Evolutionary conservation across 1,140 invertebrate genomes (phyloP), one percentile per base, ranked within the genome.

Genomic region (Panagrolaimus sp.): DNA sequence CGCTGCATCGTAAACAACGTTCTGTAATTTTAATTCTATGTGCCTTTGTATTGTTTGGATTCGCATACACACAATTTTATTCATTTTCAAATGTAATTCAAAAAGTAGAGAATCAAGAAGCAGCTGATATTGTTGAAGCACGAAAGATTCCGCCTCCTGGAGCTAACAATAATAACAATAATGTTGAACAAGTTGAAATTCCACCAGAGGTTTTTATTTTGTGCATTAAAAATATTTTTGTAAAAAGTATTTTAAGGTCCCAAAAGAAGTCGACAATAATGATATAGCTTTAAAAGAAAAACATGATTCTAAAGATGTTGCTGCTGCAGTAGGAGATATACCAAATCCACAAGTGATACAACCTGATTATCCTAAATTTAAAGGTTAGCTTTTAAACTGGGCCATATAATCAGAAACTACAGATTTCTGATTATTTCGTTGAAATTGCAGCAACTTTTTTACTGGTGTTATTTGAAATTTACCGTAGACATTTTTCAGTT

Each of bases 1-100:
- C 69, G 14, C 57, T 70, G 16, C 69, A 68, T 47, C 69, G 69
- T 4, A 31, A 72, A n/a, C 69, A 70, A 42, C 67, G 69, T 14
- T 73, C 69, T 25, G 9, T 71, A 23, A 69, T 70, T 14, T n/a
- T 38, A 23, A 7, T 70, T 9, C 9, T 38, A 5, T 16, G 25
- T 14, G 13, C 53, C 9, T 25, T 71, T n/a, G 38, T 71, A 20
- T 13, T 70, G 9, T 72, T 27, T 25, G 23, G 38, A 13, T 72
- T 69, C 8, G 51, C 7, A 8, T 20, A 57, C 51, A 57, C 31
- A 4, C 51, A 20, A 57, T 27, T n/a, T 57, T 27, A 57, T 27
- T 20, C 51, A 25, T 57, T 27, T 57, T 57, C 16, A 27, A 27
- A 57, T 38, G 27, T 27, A 57, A 20, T 57, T 57, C 20, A 57